phyloP scores from a whole-genome alignment of 2,888 invertebrate genomes.

The Dendrolimus pini region DNA sequence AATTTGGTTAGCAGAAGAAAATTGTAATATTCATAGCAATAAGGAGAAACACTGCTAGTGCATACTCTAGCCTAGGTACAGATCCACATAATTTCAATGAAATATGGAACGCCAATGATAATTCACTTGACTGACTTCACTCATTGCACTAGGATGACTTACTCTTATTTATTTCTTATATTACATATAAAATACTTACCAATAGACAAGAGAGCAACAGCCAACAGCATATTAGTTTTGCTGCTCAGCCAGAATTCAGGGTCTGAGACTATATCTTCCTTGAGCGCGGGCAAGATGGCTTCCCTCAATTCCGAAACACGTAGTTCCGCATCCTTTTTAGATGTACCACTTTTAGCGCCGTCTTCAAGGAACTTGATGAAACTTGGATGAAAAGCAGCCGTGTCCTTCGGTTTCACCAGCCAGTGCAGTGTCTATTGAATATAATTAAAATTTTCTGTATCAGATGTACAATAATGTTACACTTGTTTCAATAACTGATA shows the following conservation, averaged over 20 bases:
- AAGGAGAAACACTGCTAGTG: no score
- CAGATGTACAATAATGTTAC: no score
- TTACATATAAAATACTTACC: conserved; percentile 42
- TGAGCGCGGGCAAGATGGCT: conserved; percentile 77
- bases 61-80: no score
- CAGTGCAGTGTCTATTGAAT: conserved; percentile 81
- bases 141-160: no score
- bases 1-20: no score
- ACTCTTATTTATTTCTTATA: no score
- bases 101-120: no score
- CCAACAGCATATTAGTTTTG: conserved; percentile 80
- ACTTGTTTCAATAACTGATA: no score
- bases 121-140: no score
- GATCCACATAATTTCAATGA: no score
- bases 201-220: conserved; percentile 82
- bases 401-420: conserved; percentile 89
- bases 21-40: no score
- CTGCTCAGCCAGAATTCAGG: conserved; percentile 81
- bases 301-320: conserved; percentile 83
- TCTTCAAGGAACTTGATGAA: conserved; percentile 84
- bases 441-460: neutral
- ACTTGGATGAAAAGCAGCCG: conserved; percentile 88
- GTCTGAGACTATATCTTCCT: conserved; percentile 74
- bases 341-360: conserved; percentile 83
- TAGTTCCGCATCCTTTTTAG: conserved; percentile 83